Evolutionary conservation across 2,113 vertebrate species (phyloP).

Genomic region (Todiramphus saurophagus): DNA sequence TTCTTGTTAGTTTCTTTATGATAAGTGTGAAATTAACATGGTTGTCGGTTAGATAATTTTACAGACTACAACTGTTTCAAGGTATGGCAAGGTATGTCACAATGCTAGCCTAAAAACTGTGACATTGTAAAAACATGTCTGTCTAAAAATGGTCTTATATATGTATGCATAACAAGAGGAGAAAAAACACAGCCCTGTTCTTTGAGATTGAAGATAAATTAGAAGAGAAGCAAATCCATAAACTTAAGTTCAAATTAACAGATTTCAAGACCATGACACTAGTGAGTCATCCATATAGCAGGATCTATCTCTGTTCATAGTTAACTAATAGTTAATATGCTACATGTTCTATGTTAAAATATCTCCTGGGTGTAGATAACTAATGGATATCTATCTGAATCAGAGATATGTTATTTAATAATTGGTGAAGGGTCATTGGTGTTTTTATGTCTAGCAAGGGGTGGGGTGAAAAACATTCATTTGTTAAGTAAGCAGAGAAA

Average conservation of each 20-base stretch:
- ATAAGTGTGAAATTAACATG: neutral
- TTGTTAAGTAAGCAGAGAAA: neutral
- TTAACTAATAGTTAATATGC: neutral
- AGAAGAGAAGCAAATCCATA: neutral
- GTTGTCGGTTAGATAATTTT: neutral
- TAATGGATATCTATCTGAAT: neutral
- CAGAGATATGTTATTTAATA: neutral
- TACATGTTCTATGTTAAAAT: neutral
- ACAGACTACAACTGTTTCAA: neutral
- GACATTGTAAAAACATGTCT: neutral
- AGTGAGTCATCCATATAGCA: neutral
- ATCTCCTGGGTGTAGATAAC: neutral
- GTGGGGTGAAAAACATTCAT: neutral
- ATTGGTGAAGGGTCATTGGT: neutral
- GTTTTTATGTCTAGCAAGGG: neutral
- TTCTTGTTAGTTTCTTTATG: neutral
- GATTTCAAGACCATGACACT: neutral
- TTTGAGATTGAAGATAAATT: neutral
- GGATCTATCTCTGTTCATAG: neutral
- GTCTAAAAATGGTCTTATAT: accelerated
- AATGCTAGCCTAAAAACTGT: neutral
- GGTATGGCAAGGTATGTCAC: neutral
- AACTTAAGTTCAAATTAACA: neutral
- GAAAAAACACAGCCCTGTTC: neutral
- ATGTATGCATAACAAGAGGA: neutral